Conservation (phyloP, 2,113 vertebrate species). For the Egretta garzetta region DNA sequence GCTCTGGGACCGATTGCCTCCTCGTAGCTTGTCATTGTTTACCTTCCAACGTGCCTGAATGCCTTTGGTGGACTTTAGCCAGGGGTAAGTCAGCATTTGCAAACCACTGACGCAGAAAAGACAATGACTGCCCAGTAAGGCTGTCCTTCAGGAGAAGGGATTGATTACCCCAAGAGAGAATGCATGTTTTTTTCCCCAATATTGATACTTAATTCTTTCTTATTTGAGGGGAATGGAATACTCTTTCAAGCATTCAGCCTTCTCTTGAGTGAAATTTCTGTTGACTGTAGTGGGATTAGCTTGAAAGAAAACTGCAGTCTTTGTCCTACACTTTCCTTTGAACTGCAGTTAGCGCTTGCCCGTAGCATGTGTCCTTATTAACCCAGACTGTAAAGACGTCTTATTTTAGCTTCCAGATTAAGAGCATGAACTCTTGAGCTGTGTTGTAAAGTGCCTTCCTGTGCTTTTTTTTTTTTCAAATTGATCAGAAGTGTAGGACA, state of each 20-base stretch:
- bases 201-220: background rate
- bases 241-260: background rate
- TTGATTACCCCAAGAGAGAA: background rate
- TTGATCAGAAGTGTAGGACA: background rate
- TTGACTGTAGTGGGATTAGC: background rate
- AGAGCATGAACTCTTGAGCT: background rate
- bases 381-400: slow-evolving; percentile 35
- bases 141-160: background rate
- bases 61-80: background rate
- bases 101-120: background rate
- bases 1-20: background rate
- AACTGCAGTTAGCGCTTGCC: background rate
- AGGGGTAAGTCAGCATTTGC: background rate
- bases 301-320: background rate
- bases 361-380: background rate
- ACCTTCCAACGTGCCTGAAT: background rate
- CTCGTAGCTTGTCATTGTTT: background rate
- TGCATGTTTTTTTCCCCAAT: fast-evolving
- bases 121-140: background rate
- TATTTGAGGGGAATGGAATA: background rate
- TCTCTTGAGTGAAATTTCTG: background rate
- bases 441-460: background rate
- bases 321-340: background rate
- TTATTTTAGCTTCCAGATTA: slow-evolving; percentile 65
- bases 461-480: background rate